phyloP scores from a whole-genome alignment of 2,888 invertebrate genomes.

The Cryptophagus acutangulus region DNA sequence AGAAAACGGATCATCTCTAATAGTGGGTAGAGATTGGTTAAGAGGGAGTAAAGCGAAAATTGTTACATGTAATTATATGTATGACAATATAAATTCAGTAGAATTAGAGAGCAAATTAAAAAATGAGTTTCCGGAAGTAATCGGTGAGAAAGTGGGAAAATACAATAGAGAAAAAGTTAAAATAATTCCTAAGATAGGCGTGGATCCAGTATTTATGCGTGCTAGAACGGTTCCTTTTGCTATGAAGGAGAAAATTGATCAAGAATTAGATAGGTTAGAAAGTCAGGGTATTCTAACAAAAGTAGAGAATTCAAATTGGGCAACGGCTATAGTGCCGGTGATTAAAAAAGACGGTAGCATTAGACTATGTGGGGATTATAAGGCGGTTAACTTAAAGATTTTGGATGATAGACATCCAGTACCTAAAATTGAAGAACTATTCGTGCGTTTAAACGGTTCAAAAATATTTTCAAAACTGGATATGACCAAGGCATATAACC shows the following conservation, averaged over 20 bases:
- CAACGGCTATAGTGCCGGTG: conserved; percentile 9
- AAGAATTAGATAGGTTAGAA: conserved; percentile 23
- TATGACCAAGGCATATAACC: not conserved
- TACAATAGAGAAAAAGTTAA: conserved; percentile 7
- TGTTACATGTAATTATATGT: no score
- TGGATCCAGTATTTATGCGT: conserved; percentile 20
- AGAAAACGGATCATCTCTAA: no score
- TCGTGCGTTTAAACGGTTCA: not conserved
- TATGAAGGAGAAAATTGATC: conserved; percentile 24
- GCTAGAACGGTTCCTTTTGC: conserved; percentile 31
- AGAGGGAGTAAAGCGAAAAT: no score
- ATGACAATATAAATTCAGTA: no score
- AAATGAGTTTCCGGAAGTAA: conserved; percentile 5
- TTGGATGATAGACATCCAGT: conserved; percentile 1
- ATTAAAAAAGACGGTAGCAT: conserved; percentile 20
- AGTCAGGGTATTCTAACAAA: conserved; percentile 26
- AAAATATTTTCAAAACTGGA: conserved; percentile 1
- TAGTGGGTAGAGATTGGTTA: no score
- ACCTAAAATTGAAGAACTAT: not conserved
- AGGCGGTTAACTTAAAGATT: conserved; percentile 5
- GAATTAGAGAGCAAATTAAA: no score
- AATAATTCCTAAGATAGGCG: conserved; percentile 2
- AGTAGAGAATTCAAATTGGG: conserved; percentile 19
- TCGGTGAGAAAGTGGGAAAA: conserved; percentile 9
- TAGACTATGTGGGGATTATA: conserved; percentile 26